Evolutionary conservation across 1,140 invertebrate species (phyloP).

Genomic region (Aphis craccivora): DNA sequence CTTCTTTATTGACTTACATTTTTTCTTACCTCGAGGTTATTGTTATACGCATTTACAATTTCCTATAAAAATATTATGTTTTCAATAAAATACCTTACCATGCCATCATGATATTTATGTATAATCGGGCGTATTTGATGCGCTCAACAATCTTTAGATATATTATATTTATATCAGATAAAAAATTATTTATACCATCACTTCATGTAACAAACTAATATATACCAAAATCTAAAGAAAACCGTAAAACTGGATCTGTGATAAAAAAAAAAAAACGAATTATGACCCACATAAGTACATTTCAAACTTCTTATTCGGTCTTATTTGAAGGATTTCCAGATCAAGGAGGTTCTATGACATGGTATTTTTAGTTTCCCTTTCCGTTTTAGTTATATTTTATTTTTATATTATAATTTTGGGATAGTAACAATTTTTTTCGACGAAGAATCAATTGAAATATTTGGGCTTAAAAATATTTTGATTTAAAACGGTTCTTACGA

Average conservation of each 20-base stretch:
- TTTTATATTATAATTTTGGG: neutral
- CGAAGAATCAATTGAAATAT: neutral
- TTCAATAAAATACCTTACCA: neutral
- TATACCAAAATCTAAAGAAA: neutral
- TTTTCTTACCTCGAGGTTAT: neutral
- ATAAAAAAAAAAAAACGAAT: neutral
- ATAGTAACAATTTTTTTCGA: neutral
- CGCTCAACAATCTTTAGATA: neutral
- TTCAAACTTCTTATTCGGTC: neutral
- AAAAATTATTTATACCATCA: neutral
- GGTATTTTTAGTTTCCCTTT: neutral
- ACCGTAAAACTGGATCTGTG: neutral
- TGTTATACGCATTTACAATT: neutral
- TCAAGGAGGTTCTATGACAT: neutral
- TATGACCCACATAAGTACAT: neutral
- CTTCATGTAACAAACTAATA: neutral
- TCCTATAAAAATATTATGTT: no score
- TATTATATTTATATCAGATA: neutral
- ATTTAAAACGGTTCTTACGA: neutral
- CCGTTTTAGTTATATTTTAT: neutral
- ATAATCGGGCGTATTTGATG: neutral
- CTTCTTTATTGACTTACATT: neutral
- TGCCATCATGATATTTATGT: neutral
- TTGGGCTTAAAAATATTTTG: neutral
- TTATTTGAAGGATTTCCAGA: neutral